Conservation (phyloP, 2,797 vertebrate genomes). For the Tapirus indicus region DNA sequence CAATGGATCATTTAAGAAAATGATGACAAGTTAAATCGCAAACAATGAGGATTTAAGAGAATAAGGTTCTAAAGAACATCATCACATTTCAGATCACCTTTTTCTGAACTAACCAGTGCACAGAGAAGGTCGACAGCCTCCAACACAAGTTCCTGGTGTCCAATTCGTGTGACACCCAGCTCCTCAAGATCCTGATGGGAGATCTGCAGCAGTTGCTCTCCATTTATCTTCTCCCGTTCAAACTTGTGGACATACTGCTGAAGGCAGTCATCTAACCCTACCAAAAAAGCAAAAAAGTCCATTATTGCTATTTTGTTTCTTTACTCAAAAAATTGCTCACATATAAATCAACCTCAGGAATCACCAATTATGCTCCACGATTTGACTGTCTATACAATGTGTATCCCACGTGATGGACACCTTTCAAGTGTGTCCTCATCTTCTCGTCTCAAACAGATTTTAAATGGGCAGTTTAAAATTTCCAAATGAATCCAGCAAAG, state of each 20-base stretch:
- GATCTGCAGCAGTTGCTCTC: constrained; percentile 97
- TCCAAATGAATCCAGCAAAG: not conserved
- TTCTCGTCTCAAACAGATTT: not conserved
- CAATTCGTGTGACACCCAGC: constrained; percentile 96
- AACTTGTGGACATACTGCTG: constrained; percentile 97
- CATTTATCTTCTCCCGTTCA: constrained; percentile 97
- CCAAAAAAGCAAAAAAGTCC: constrained; percentile 41
- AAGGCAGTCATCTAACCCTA: constrained; percentile 96
- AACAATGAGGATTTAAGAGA: not conserved
- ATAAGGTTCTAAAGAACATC: not conserved
- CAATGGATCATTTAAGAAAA: not conserved
- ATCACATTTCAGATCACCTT: not conserved
- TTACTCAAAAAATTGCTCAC: not conserved
- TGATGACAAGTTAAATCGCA: accelerated
- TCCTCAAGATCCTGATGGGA: constrained; percentile 98
- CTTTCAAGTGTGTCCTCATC: not conserved
- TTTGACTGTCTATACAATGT: not conserved
- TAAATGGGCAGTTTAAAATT: not conserved
- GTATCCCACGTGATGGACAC: not conserved
- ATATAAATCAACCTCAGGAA: not conserved
- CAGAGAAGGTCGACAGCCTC: constrained; percentile 98
- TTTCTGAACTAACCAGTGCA: constrained; percentile 94
- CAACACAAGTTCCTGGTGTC: constrained; percentile 97
- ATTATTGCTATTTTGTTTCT: not conserved
- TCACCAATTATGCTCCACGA: not conserved